A percentile compares a stretch with the other conserved stretches of the same genome.
Evolutionary conservation across 1,140 invertebrate genomes (phyloP).

Genomic region (Brachionus asplanchnoidis): DNA sequence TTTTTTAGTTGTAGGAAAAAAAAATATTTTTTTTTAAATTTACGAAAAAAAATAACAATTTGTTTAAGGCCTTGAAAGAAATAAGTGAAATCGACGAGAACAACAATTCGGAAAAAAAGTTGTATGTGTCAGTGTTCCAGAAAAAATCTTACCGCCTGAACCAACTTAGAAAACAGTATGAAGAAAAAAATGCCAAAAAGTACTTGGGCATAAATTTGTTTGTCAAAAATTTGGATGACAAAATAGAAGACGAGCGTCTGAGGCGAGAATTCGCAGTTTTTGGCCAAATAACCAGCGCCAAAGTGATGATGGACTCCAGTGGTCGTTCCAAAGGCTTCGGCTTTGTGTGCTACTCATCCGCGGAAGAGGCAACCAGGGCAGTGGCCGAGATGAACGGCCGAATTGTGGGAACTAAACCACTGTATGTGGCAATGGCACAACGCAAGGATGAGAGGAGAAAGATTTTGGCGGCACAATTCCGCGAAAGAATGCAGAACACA

Average conservation of each 20-base stretch:
- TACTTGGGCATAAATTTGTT: slow-evolving; percentile 88
- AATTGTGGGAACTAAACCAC: slow-evolving; percentile 79
- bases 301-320: slow-evolving; percentile 62
- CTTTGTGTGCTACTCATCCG: slow-evolving; percentile 95
- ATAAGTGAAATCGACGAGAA: slow-evolving; percentile 52
- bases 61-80: slow-evolving; percentile 69
- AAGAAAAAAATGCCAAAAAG: slow-evolving; percentile 84
- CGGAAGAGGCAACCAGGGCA: slow-evolving; percentile 96
- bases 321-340: slow-evolving; percentile 84
- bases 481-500: neutral
- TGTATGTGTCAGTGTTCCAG: slow-evolving; percentile 81
- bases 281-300: slow-evolving; percentile 93
- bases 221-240: slow-evolving; percentile 96
- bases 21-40: neutral
- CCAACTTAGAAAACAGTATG: slow-evolving; percentile 91
- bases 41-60: too few species aligned
- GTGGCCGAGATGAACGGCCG: slow-evolving; percentile 96
- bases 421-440: slow-evolving; percentile 82
- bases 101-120: slow-evolving; percentile 55
- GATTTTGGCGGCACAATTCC: slow-evolving; percentile 87
- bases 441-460: slow-evolving; percentile 96
- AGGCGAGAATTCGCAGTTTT: slow-evolving; percentile 87
- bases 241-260: slow-evolving; percentile 91
- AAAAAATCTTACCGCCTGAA: slow-evolving; percentile 97
- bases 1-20: neutral